Evolutionary conservation across 2,113 vertebrate genomes (phyloP).

Genomic region (Ranitomeya imitator): DNA sequence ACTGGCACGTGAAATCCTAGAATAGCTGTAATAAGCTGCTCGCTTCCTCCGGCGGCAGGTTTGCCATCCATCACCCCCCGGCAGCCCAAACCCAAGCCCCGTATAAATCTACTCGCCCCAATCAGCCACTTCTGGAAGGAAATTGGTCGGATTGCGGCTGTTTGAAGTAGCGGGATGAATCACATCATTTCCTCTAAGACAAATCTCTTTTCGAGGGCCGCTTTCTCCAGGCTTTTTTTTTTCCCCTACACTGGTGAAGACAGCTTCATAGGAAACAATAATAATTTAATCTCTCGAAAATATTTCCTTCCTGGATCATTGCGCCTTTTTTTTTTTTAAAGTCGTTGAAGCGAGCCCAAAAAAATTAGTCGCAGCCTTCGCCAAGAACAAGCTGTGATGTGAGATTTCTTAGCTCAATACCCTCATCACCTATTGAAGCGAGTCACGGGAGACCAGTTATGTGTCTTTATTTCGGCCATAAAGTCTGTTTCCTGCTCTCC

Average conservation of each 20-base stretch:
- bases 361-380: constrained; percentile 68
- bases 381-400: constrained; percentile 70
- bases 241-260: constrained; percentile 69
- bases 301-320: constrained; percentile 81
- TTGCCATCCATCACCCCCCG: constrained; percentile 78
- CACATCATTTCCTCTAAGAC: constrained; percentile 75
- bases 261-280: constrained; percentile 84
- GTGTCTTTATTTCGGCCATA: constrained; percentile 38
- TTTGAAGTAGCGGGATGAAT: constrained; percentile 69
- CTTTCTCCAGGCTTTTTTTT: constrained; percentile 67
- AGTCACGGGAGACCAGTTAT: constrained; percentile 55
- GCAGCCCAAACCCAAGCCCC: constrained; percentile 71
- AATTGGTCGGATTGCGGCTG: constrained; percentile 75
- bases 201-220: constrained; percentile 80
- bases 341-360: constrained; percentile 72
- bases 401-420: constrained; percentile 62
- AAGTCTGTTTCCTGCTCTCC: constrained; percentile 28
- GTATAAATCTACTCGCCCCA: constrained; percentile 72
- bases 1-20: constrained; percentile 64
- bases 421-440: constrained; percentile 51
- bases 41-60: constrained; percentile 71
- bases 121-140: constrained; percentile 83
- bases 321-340: constrained; percentile 69
- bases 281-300: constrained; percentile 82
- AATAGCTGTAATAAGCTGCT: constrained; percentile 73